These are phyloP conservation scores for Sphaeramia orbicularis DNA, from an alignment of 2,797 vertebrate species.

Conservation along the genomic window DNA sequence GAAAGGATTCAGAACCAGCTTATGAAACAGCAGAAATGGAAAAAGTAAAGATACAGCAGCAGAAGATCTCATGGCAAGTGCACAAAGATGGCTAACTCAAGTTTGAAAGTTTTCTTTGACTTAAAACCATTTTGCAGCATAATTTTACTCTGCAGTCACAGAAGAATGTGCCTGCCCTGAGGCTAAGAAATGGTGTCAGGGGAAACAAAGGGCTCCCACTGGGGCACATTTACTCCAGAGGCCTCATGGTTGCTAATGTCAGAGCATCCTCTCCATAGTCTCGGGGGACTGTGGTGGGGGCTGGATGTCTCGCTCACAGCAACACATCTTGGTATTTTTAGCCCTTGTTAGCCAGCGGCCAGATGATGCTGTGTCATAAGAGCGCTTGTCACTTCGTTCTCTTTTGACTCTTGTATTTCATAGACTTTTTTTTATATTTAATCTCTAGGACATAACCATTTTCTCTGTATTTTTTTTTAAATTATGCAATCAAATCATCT, in stretches of 20 bases:
- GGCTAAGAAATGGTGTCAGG: not conserved
- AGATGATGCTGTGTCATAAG: slow-evolving; percentile 67
- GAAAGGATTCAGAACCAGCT: not conserved
- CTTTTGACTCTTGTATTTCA: slow-evolving; percentile 18
- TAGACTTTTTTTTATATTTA: not conserved
- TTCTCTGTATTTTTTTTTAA: not conserved
- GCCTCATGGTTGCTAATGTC: slow-evolving; percentile 50
- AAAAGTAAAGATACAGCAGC: not conserved
- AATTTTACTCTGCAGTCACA: not conserved
- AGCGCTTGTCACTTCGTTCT: slow-evolving; percentile 59
- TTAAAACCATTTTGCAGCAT: not conserved
- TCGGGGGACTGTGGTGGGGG: slow-evolving; percentile 47
- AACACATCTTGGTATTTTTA: slow-evolving; percentile 69
- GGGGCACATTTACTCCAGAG: slow-evolving; percentile 41
- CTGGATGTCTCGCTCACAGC: slow-evolving; percentile 59
- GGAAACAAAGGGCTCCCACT: slow-evolving; percentile 17
- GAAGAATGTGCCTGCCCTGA: not conserved
- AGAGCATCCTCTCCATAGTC: slow-evolving; percentile 40
- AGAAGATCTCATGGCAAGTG: too few relatives aligned
- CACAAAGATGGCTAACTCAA: too few relatives aligned
- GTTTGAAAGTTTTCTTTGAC: slow-evolving; percentile 1
- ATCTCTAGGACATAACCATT: not conserved
- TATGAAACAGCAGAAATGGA: not conserved
- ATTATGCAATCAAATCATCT: slow-evolving; percentile 6
- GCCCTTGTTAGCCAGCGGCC: slow-evolving; percentile 53